phyloP scores from a whole-genome alignment of 2,888 invertebrate genomes.

The Deilephila elpenor region DNA sequence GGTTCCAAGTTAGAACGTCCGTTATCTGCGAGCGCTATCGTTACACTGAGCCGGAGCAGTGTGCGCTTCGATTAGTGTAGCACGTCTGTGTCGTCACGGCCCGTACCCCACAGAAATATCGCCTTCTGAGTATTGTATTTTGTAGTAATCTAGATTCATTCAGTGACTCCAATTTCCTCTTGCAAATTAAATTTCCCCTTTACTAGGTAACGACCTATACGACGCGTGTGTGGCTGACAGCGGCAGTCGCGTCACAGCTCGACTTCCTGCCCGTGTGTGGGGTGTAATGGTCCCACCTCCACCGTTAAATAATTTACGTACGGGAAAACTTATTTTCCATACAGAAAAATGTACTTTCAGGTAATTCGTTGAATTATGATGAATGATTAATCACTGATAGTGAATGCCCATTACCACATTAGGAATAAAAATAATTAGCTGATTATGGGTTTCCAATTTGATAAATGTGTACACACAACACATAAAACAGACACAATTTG shows the following conservation, averaged over 20 bases:
- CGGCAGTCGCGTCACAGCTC: neutral
- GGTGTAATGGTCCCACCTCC: neutral
- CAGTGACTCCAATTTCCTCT: slow-evolving; percentile 49
- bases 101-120: slow-evolving; percentile 57
- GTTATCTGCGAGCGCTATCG: slow-evolving; percentile 68
- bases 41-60: slow-evolving; percentile 63
- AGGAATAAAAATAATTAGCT: neutral
- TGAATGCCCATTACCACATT: neutral
- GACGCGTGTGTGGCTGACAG: neutral
- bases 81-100: slow-evolving; percentile 52
- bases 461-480: slow-evolving; percentile 6
- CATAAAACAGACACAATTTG: slow-evolving; percentile 29
- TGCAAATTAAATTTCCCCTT: slow-evolving; percentile 29
- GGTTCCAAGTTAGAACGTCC: slow-evolving; percentile 57
- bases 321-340: neutral
- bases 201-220: neutral
- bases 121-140: slow-evolving; percentile 64
- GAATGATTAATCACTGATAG: neutral
- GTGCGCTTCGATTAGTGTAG: slow-evolving; percentile 49
- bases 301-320: neutral
- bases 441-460: slow-evolving; percentile 20
- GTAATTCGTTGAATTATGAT: neutral
- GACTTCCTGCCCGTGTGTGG: neutral
- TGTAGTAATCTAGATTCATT: slow-evolving; percentile 54
- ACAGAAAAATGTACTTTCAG: neutral